Conservation (phyloP, 2,113 vertebrate genomes). For the Prunella fulvescens region DNA sequence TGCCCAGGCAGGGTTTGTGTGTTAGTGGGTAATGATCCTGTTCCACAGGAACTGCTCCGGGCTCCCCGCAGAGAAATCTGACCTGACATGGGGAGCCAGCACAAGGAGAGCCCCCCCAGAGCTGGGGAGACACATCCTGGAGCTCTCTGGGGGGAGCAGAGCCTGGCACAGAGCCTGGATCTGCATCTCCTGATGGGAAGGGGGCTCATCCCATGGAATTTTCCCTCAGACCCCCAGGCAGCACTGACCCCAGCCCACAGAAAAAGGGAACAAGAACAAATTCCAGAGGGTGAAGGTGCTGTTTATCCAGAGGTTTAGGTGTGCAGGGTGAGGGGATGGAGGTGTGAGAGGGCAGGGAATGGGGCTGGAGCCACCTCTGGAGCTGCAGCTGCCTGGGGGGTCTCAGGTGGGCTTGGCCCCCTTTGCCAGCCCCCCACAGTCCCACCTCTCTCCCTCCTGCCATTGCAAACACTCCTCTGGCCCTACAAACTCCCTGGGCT, state of each 20-base stretch:
- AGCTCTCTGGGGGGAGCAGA: not conserved
- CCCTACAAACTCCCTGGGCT: not conserved
- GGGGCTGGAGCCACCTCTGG: not conserved
- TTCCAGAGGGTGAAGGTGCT: accelerated
- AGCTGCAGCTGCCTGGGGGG: not conserved
- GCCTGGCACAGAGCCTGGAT: accelerated
- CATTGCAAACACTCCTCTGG: not conserved
- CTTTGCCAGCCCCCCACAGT: not conserved
- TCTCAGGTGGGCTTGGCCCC: not conserved
- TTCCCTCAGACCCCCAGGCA: accelerated
- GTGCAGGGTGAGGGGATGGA: not conserved
- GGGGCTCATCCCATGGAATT: not conserved
- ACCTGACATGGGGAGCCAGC: not conserved
- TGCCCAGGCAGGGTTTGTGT: not conserved
- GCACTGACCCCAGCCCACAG: not conserved
- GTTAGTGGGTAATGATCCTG: not conserved
- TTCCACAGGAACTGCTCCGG: not conserved
- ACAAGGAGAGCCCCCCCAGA: not conserved
- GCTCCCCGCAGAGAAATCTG: not conserved
- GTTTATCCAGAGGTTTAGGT: not conserved
- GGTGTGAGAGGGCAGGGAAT: not conserved
- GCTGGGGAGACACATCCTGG: accelerated
- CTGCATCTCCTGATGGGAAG: not conserved
- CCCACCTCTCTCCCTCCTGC: not conserved
- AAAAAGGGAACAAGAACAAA: not conserved